Conservation (phyloP, 2,888 invertebrate species). For the Oasisia sp. region DNA sequence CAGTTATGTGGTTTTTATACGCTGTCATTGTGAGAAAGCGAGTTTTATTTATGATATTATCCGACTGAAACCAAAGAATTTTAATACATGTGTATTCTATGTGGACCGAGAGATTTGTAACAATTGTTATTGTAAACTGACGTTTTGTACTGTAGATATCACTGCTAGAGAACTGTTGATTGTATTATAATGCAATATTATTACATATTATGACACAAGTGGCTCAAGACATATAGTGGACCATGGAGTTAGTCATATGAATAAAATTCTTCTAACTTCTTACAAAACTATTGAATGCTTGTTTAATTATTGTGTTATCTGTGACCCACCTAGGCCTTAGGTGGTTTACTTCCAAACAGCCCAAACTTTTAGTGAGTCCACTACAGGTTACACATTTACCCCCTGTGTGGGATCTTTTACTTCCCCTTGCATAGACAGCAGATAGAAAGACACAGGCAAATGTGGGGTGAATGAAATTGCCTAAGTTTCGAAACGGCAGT, state of each 20-base stretch:
- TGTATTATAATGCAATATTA: neutral
- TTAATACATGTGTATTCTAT: neutral
- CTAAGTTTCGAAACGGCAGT: too few species aligned
- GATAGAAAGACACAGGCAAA: too few species aligned
- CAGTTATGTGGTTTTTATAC: neutral
- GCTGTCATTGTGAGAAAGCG: neutral
- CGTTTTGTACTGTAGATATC: neutral
- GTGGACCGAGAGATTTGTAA: neutral
- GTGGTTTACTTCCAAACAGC: too few species aligned
- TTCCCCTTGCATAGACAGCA: too few species aligned
- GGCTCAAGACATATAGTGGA: neutral
- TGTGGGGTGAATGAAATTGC: too few species aligned
- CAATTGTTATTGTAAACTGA: neutral
- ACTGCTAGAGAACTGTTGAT: too few species aligned
- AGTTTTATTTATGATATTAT: conserved; percentile 3
- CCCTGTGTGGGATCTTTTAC: too few species aligned
- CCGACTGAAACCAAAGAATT: conserved; percentile 3
- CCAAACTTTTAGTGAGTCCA: too few species aligned
- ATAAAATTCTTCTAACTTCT: conserved; percentile 17
- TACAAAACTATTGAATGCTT: neutral
- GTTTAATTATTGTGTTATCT: neutral
- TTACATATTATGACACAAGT: neutral
- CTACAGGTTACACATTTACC: too few species aligned
- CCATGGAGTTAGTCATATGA: conserved; percentile 4
- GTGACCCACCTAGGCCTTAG: too few species aligned